Evolutionary conservation across 2,888 invertebrate species (phyloP).

Genomic region (Apamea monoglypha): DNA sequence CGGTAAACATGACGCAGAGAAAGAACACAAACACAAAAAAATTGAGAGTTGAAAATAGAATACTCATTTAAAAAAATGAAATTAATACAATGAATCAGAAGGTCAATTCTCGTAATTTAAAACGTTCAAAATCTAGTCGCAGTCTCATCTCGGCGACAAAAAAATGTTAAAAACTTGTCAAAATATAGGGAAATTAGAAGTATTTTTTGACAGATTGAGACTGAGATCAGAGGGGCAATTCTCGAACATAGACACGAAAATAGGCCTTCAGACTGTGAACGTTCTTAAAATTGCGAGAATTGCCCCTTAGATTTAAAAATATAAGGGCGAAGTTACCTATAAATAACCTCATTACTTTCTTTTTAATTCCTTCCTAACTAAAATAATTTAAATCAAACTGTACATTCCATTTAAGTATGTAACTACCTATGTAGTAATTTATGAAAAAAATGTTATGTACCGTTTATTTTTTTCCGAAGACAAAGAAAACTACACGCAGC

Average conservation of each 20-base stretch:
- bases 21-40: background rate
- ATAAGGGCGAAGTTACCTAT: background rate
- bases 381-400: background rate
- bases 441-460: background rate
- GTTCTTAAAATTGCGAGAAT: too few species aligned
- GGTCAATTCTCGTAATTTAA: too few species aligned
- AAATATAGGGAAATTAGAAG: too few species aligned
- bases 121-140: too few species aligned
- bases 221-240: too few species aligned
- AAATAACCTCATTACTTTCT: background rate
- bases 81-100: background rate
- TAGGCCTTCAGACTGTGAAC: too few species aligned
- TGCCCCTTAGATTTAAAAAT: background rate
- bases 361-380: background rate
- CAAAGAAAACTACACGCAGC: constrained; percentile 21
- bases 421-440: background rate
- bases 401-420: background rate
- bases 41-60: too few species aligned
- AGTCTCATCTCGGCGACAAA: too few species aligned
- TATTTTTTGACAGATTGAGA: too few species aligned
- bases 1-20: background rate
- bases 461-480: constrained; percentile 15
- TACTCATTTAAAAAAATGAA: too few species aligned
- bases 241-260: too few species aligned
- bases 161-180: too few species aligned